A percentile compares a stretch with the other conserved stretches of the same genome.
phyloP scores from a whole-genome alignment of 2,113 vertebrate genomes.

The Otus sunia region DNA sequence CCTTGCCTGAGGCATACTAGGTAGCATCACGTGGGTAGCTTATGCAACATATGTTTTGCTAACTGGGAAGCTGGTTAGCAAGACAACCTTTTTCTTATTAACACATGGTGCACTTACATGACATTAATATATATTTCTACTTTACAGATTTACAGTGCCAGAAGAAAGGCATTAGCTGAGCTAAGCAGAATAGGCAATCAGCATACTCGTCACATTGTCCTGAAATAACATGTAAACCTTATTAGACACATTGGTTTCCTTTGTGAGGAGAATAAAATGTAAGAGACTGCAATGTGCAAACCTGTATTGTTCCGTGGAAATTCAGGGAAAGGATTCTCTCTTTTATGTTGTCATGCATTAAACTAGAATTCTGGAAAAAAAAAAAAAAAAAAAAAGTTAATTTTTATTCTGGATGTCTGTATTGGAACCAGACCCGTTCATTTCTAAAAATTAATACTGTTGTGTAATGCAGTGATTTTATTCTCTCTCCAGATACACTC shows the following conservation, averaged over 20 bases:
- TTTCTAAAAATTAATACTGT: constrained; percentile 34
- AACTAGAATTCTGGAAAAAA: not conserved
- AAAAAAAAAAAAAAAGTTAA: not conserved
- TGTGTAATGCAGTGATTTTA: constrained; percentile 29
- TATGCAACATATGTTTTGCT: constrained; percentile 57
- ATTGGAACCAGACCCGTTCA: constrained; percentile 45
- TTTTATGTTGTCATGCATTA: not conserved
- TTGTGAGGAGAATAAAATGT: not conserved
- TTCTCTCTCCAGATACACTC: constrained; percentile 33
- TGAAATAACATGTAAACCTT: constrained; percentile 13
- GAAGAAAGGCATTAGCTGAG: constrained; percentile 33
- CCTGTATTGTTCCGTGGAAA: not conserved
- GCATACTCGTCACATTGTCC: not conserved
- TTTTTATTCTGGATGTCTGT: not conserved
- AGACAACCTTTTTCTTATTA: constrained; percentile 43
- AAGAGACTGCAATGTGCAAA: not conserved
- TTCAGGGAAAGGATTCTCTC: not conserved
- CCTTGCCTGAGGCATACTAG: constrained; percentile 51
- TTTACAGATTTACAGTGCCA: constrained; percentile 28
- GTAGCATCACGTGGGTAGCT: not conserved
- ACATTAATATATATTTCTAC: constrained; percentile 32
- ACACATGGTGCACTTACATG: constrained; percentile 21
- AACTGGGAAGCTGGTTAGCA: constrained; percentile 32
- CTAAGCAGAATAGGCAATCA: constrained; percentile 11
- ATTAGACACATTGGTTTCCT: not conserved